phyloP scores from a whole-genome alignment of 1,140 invertebrate genomes.

The Harpegnathos saltator region DNA sequence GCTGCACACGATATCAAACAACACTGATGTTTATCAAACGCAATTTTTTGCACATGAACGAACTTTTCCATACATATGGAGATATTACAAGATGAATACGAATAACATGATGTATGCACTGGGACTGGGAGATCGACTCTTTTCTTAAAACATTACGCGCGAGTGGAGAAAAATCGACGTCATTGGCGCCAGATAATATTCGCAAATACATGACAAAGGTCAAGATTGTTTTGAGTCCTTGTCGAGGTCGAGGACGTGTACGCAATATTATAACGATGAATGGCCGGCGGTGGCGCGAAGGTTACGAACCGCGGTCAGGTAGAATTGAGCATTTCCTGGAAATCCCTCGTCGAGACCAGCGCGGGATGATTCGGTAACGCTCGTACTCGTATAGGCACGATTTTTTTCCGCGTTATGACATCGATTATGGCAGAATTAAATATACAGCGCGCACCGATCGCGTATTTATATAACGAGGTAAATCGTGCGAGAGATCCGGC shows the following conservation, averaged over 20 bases:
- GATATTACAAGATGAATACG: not conserved
- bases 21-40: conserved; percentile 4
- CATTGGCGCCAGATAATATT: conserved; percentile 38
- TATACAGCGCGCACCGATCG: not conserved
- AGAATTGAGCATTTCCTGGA: conserved; percentile 37
- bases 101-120: too few species aligned
- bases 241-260: conserved; percentile 50
- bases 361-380: conserved; percentile 33
- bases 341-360: conserved; percentile 29
- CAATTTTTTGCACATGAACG: not conserved
- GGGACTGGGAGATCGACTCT: not conserved
- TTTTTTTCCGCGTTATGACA: conserved; percentile 28
- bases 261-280: conserved; percentile 42
- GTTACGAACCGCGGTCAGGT: conserved; percentile 1
- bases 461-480: conserved; percentile 6
- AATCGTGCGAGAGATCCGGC: not conserved
- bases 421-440: conserved; percentile 35
- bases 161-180: conserved; percentile 38
- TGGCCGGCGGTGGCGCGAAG: conserved; percentile 1
- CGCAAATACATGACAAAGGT: conserved; percentile 60
- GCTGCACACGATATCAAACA: not conserved
- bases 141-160: conserved; percentile 3
- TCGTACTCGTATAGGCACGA: not conserved
- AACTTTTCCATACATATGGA: not conserved
- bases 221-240: conserved; percentile 68